These are phyloP conservation scores for Sardina pilchardus DNA, from an alignment of 2,113 vertebrate species.

Conservation along the genomic window DNA sequence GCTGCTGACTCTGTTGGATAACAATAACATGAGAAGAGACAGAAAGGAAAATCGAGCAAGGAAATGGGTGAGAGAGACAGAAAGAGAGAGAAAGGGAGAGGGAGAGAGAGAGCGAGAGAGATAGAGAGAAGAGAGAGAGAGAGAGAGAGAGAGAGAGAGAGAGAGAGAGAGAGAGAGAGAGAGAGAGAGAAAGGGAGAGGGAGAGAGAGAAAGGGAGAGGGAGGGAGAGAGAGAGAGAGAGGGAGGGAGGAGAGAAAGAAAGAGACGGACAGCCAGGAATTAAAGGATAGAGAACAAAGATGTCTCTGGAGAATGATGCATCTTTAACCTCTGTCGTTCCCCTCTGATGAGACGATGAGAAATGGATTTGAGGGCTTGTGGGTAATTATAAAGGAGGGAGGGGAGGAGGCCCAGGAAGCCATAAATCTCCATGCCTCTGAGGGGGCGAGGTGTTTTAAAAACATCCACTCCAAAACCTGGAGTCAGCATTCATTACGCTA, in stretches of 20 bases:
- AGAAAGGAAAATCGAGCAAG: background rate
- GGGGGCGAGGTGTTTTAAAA: constrained; percentile 32
- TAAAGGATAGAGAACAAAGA: background rate
- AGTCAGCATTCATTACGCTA: constrained; percentile 36
- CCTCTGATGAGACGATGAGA: background rate
- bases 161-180: constrained; percentile 38
- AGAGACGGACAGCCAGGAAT: too few relatives aligned
- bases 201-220: background rate
- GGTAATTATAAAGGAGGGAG: constrained; percentile 39
- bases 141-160: background rate
- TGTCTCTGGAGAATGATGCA: constrained; percentile 20
- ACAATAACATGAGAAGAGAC: background rate
- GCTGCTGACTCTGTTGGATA: background rate
- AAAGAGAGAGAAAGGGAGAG: constrained; percentile 38
- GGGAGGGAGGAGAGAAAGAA: background rate
- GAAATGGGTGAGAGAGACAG: background rate
- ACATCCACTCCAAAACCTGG: constrained; percentile 30
- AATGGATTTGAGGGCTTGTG: constrained; percentile 29
- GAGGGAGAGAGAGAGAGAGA: constrained; percentile 35
- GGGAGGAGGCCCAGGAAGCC: constrained; percentile 34
- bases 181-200: background rate
- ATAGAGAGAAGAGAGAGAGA: too few relatives aligned
- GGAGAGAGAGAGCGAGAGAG: background rate
- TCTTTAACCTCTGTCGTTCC: constrained; percentile 27
- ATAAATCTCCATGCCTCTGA: constrained; percentile 34